Percentiles rank a stretch among this genome's conserved stretches.
Evolutionary conservation across 2,113 vertebrate genomes (phyloP).

Genomic region (Pleuronectes platessa): DNA sequence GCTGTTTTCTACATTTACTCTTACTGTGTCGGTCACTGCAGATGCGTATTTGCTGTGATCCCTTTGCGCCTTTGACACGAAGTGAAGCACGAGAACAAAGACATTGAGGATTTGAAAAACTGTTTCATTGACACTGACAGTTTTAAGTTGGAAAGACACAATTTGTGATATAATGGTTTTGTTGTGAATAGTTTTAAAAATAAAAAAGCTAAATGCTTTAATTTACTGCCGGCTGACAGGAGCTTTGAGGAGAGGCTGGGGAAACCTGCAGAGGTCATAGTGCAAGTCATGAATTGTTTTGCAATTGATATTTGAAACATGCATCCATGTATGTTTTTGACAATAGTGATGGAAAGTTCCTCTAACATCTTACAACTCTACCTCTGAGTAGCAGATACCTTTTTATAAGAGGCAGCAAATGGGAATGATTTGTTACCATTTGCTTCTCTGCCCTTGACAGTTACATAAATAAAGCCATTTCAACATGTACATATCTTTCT

Average conservation of each 20-base stretch:
- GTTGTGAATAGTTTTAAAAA: constrained; percentile 5
- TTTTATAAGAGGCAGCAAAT: no score
- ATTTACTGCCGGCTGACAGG: background rate
- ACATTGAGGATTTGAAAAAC: background rate
- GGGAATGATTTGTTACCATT: no score
- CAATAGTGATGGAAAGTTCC: no score
- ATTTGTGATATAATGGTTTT: constrained; percentile 3
- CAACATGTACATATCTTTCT: no score
- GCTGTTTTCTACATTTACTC: background rate
- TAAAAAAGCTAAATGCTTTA: background rate
- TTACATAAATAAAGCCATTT: no score
- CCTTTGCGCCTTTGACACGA: constrained; percentile 12
- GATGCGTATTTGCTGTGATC: background rate
- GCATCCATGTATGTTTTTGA: background rate
- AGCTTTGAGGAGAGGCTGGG: background rate
- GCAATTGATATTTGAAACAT: background rate
- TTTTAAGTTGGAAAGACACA: background rate
- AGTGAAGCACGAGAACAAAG: background rate
- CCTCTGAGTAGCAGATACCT: no score
- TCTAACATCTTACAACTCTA: no score
- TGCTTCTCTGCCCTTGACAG: no score
- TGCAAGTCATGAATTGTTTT: background rate
- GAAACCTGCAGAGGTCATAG: background rate
- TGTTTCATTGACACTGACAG: background rate
- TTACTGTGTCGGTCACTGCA: background rate